Evolutionary conservation across 2,888 invertebrate species (phyloP).

Genomic region (Apamea epomidion): DNA sequence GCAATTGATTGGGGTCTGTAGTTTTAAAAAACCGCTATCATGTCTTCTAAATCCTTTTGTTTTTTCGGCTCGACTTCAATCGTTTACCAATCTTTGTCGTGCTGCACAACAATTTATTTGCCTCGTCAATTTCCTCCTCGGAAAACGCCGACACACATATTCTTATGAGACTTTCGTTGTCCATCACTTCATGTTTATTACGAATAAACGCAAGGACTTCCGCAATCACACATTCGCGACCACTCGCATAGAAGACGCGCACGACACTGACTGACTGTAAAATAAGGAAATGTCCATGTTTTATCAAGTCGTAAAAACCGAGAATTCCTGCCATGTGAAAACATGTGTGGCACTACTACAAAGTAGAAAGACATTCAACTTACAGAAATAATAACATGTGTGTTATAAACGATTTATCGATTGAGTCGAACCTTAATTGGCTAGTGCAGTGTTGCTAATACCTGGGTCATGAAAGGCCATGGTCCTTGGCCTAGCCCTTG

Average conservation of each 20-base stretch:
- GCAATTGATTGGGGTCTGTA: neutral
- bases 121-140: no score
- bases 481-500: neutral
- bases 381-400: neutral
- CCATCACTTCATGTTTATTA: no score
- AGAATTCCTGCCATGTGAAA: no score
- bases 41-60: neutral
- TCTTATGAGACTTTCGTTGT: no score
- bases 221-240: no score
- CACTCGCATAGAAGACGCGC: no score
- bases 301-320: neutral
- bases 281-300: neutral
- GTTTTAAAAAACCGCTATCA: conserved; percentile 2
- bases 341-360: neutral
- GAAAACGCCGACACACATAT: no score
- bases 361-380: neutral
- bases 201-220: no score
- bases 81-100: no score
- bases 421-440: neutral
- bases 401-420: conserved; percentile 10
- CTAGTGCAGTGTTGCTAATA: neutral
- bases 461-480: conserved; percentile 1
- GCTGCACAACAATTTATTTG: no score
- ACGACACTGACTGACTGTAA: no score
- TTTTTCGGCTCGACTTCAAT: neutral